These are phyloP conservation scores for Phalloptychus januarius DNA, from an alignment of 2,797 vertebrate genomes.

Conservation along the genomic window DNA sequence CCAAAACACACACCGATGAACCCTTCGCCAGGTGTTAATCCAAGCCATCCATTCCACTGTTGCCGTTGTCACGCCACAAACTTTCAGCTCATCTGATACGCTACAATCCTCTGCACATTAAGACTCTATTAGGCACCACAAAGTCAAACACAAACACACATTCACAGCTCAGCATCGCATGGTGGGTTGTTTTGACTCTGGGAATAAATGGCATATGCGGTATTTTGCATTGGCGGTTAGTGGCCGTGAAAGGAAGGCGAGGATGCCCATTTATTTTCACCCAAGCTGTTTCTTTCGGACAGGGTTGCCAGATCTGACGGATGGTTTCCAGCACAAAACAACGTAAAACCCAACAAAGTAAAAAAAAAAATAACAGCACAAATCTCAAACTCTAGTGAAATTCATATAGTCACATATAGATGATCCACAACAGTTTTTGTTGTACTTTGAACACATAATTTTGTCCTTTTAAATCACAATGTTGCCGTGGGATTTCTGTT, in stretches of 20 bases:
- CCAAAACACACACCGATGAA: slow-evolving; percentile 25
- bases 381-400: no score
- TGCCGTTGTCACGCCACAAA: slow-evolving; percentile 70
- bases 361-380: no score
- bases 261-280: slow-evolving; percentile 69
- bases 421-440: no score
- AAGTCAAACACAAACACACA: slow-evolving; percentile 38
- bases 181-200: slow-evolving; percentile 77
- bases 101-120: slow-evolving; percentile 74
- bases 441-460: no score
- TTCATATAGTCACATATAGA: no score
- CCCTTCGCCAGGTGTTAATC: slow-evolving; percentile 76
- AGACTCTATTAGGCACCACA: slow-evolving; percentile 71
- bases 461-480: no score
- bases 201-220: slow-evolving; percentile 76
- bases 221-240: slow-evolving; percentile 75
- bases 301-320: no score
- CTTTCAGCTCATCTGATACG: slow-evolving; percentile 59
- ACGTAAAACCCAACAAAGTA: no score
- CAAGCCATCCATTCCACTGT: slow-evolving; percentile 70
- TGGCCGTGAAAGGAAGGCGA: slow-evolving; percentile 73
- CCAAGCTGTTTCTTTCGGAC: slow-evolving; percentile 38
- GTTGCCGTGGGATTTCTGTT: no score
- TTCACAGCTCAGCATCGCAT: slow-evolving; percentile 24
- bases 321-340: no score